Conservation (phyloP, 2,113 vertebrate genomes). For the Phoenicopterus ruber region DNA sequence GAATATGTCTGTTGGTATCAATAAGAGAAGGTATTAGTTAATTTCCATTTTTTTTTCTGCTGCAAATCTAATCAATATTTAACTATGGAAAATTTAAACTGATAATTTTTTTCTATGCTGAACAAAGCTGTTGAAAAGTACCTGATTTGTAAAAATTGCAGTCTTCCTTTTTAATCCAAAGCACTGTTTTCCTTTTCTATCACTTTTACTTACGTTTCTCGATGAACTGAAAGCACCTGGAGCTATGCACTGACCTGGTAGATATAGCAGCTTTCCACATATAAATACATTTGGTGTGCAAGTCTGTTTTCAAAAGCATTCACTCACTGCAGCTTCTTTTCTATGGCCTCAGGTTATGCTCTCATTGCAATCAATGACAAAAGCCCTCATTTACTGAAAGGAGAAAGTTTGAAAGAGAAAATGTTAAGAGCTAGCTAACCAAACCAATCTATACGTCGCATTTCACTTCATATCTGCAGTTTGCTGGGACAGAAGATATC, state of each 20-base stretch:
- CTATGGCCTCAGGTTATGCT: neutral
- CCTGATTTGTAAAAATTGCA: neutral
- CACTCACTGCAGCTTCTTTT: neutral
- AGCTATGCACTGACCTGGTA: neutral
- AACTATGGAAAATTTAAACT: neutral
- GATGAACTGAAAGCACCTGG: neutral
- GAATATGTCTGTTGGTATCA: neutral
- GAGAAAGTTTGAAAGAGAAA: neutral
- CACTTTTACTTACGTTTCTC: neutral
- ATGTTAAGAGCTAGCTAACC: neutral
- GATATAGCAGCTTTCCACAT: neutral
- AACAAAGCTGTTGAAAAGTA: neutral
- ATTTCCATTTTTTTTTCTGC: neutral
- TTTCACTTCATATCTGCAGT: constrained; percentile 5
- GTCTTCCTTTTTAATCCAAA: neutral
- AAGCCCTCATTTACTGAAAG: neutral
- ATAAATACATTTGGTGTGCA: neutral
- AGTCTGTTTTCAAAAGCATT: neutral
- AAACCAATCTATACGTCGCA: neutral
- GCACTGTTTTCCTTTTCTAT: neutral
- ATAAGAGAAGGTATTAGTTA: neutral
- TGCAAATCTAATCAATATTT: neutral
- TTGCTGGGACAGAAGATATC: constrained; percentile 33
- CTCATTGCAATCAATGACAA: neutral
- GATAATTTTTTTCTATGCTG: neutral